Evolutionary conservation across 2,888 invertebrate genomes (phyloP).

Genomic region (Hipparchia sbordonii): DNA sequence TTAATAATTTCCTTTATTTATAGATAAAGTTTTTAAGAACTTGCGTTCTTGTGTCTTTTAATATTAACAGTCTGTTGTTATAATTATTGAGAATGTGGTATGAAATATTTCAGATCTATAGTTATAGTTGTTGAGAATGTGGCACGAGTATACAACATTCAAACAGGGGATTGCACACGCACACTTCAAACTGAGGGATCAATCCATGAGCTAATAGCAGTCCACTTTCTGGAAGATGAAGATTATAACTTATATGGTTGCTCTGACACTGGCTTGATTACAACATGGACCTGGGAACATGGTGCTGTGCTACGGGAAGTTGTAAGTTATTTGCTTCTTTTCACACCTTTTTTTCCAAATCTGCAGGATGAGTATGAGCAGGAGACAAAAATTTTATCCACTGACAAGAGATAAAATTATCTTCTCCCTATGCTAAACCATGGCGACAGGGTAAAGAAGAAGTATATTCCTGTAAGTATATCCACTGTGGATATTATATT

Average conservation of each 20-base stretch:
- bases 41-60: no score
- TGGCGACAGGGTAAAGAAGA: no score
- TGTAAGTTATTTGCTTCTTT: conserved; percentile 49
- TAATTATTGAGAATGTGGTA: background rate
- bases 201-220: conserved; percentile 60
- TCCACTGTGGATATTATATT: no score
- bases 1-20: no score
- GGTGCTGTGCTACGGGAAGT: conserved; percentile 74
- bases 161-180: conserved; percentile 71
- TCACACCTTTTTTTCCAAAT: background rate
- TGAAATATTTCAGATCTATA: conserved; percentile 58
- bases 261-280: conserved; percentile 64
- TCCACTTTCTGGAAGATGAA: conserved; percentile 70
- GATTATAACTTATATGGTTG: conserved; percentile 73
- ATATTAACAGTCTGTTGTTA: no score
- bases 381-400: no score
- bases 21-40: no score
- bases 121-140: conserved; percentile 73
- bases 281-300: conserved; percentile 77
- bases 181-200: conserved; percentile 66
- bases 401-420: no score
- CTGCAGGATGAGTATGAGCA: background rate
- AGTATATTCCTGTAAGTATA: no score
- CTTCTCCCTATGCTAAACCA: no score
- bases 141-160: conserved; percentile 71